Evolutionary conservation across 2,113 vertebrate genomes (phyloP).

Genomic region (Tragelaphus scriptus): DNA sequence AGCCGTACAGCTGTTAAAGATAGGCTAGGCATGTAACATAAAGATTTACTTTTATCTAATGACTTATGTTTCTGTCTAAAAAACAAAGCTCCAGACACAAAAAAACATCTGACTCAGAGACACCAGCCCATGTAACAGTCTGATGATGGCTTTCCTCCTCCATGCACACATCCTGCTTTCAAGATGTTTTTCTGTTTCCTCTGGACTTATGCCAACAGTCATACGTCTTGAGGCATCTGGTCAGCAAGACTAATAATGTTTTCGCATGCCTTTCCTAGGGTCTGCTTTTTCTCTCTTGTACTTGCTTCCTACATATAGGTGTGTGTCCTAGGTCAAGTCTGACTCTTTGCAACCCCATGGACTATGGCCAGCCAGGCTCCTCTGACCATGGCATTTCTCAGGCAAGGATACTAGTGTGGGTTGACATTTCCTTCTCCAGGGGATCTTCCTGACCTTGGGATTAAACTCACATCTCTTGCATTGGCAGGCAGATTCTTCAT

Average conservation of each 20-base stretch:
- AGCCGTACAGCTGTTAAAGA: neutral
- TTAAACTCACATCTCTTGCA: neutral
- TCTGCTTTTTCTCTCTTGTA: neutral
- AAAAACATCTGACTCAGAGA: neutral
- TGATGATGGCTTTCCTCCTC: neutral
- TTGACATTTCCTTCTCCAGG: neutral
- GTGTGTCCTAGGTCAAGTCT: neutral
- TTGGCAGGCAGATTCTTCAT: neutral
- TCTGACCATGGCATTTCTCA: neutral
- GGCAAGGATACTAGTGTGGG: neutral
- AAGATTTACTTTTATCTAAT: neutral
- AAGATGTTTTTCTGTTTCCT: neutral
- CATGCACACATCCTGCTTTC: neutral
- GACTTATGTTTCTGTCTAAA: neutral
- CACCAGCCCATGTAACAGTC: accelerated
- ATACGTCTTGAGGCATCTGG: neutral
- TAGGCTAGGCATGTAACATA: neutral
- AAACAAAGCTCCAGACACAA: neutral
- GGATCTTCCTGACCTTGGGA: neutral
- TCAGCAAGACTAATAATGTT: neutral
- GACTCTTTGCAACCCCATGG: neutral
- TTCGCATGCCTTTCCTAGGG: neutral
- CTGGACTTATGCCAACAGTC: neutral
- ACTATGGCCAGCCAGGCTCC: neutral
- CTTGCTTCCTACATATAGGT: neutral